Base-by-base conservation (phyloP, 2,797 vertebrate genomes). In the Macrochelys suwanniensis region DNA sequence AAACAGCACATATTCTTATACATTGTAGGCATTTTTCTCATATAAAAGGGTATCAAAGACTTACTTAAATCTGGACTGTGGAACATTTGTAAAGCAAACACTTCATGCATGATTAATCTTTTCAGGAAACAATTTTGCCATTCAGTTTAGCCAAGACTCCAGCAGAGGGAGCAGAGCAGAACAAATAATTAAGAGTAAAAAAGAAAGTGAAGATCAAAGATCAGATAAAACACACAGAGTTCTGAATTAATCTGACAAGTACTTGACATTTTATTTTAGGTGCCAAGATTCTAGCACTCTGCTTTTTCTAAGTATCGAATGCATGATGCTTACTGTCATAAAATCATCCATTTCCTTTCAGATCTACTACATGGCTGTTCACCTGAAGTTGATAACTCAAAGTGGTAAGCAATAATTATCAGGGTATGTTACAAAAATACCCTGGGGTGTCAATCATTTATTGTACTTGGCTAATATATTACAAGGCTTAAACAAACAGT, bases 151-250 rank as follows among this genome's bases (percentile, higher is more conserved):
- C 93, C 92, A 97, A 97, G 93, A 95, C 95, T 98, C 98, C 98
- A 98, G 97, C 95, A 98, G 97, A 98, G 98, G 98, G 98, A 98
- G 97, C 92, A 98, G 97, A 96, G 85, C 93, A 98, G 79, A 95
- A 51, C 80, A 97, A 97, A 98, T 91, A 97, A 96, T 94, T 88
- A 97, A 97, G 87, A 92, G 93, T 97, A 93, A 97, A 97, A 91
- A 95, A 96, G 92, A 95, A 98, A 97, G 94, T 92, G 80, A 95
- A 92, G 97, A 98, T 97, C 93, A 97, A 95, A 96, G 82, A 95
- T 88, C 89, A 95, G 51, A 96, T 94, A 90, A 98, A 97, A 95
- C 82, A 90, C 53, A 92, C 87, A 86, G 50, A 96, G 89, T 83
- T 90, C 57, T 95, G 82, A 95, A 93, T 95, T 96, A 93, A 95